A percentile compares a stretch with the other conserved stretches of the same genome.
Conservation (phyloP, 2,888 invertebrate genomes). For the Sisyra nigra region DNA sequence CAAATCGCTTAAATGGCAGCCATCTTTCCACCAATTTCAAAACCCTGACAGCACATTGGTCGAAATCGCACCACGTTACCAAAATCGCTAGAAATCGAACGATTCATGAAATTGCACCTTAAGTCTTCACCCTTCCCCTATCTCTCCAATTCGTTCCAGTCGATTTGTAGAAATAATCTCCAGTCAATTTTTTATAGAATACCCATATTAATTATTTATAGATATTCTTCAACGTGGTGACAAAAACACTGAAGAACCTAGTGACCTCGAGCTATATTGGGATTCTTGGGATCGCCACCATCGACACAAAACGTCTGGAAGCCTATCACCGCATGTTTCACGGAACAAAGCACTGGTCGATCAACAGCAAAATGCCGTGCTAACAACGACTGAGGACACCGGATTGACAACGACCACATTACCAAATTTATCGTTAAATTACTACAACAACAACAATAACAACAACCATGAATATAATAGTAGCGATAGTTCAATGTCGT, state of each 20-base stretch:
- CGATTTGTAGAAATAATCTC: too few relatives aligned
- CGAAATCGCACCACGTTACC: too few relatives aligned
- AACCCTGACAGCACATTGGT: too few relatives aligned
- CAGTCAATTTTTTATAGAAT: too few relatives aligned
- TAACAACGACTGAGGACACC: slow-evolving; percentile 34
- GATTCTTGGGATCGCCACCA: slow-evolving; percentile 80
- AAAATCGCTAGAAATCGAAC: too few relatives aligned
- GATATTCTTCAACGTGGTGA: slow-evolving; percentile 43
- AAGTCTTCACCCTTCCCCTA: too few relatives aligned
- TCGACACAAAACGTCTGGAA: slow-evolving; percentile 25
- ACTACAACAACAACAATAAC: slow-evolving; percentile 13
- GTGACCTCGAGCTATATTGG: slow-evolving; percentile 68
- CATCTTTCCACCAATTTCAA: too few relatives aligned
- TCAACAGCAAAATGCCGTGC: slow-evolving; percentile 39
- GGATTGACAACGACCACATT: slow-evolving; percentile 27
- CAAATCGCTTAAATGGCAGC: too few relatives aligned
- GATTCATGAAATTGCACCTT: too few relatives aligned
- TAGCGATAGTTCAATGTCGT: slow-evolving; percentile 23
- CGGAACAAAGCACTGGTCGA: slow-evolving; percentile 26
- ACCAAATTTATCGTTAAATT: slow-evolving; percentile 5
- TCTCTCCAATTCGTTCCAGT: too few relatives aligned
- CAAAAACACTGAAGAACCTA: slow-evolving; percentile 33
- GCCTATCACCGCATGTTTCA: slow-evolving; percentile 32
- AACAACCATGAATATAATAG: slow-evolving; percentile 12
- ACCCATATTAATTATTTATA: slow-evolving; percentile 19